Evolutionary conservation across 2,888 invertebrate genomes (phyloP), one percentile per base, ranked within the genome.

Genomic region (Gortyna flavago): DNA sequence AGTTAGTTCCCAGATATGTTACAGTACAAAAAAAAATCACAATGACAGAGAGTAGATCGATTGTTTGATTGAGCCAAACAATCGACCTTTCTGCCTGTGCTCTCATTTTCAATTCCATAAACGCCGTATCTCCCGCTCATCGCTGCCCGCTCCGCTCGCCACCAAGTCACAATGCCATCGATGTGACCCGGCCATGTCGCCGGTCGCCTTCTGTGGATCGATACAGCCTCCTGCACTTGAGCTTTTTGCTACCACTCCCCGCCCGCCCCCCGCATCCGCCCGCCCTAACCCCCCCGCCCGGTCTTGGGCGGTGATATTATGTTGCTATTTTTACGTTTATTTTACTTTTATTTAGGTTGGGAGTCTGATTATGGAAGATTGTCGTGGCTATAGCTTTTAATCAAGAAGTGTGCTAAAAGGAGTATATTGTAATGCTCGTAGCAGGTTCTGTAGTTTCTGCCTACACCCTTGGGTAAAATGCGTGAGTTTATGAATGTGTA

Each of bases 211-310:
- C 91, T 90, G 88, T 92, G 93, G 95, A 96, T 96, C 96, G 95
- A 96, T 96, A 96, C 96, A 96, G 96, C 96, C 95, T 96, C 96
- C 91, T 95, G 95, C 96, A 95, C 95, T 95, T 95, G 94, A 95
- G 95, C 95, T 95, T 95, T 95, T 94, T 93, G 92, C 93, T 90
- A 90, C 93, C 54, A 54, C 25, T 54, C 54, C 92, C 86, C 87
- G 73, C 86, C 82, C 81, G 87, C 82, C 18, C 62, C 65, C 75
- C 87, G 83, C 80, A 51, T 84, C 83, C 88, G 67, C 85, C 84
- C 83, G 81, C 80, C 85, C 86, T 86, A 89, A 88, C 87, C 75
- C 83, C 87, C 84, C 87, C 84, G 86, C 86, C 89, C 89, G 80
- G 84, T 83, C 92, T 91, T 92, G 92, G 92, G 90, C 87, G 91